These are phyloP conservation scores for Holocentrus rufus DNA, from an alignment of 2,797 vertebrate genomes.

Conservation along the genomic window DNA sequence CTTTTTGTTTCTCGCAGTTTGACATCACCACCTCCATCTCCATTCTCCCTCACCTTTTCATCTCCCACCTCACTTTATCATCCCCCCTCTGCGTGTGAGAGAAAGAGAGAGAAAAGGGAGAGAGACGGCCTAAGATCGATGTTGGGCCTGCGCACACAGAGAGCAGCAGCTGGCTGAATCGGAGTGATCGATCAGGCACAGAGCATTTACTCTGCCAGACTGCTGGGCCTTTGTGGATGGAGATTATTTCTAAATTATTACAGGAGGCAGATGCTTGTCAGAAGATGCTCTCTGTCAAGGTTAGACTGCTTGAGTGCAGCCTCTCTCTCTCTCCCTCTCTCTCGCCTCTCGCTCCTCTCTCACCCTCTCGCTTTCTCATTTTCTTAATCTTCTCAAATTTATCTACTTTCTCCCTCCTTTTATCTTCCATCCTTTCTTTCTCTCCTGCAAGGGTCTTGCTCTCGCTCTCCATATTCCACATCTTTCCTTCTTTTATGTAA, in stretches of 20 bases:
- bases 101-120: conserved; percentile 15
- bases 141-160: conserved; percentile 60
- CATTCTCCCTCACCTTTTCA: conserved; percentile 60
- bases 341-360: conserved; percentile 12
- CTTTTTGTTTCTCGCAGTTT: conserved; percentile 50
- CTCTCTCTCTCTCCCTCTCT: conserved; percentile 29
- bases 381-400: background rate
- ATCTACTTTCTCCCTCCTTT: background rate
- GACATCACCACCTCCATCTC: conserved; percentile 41
- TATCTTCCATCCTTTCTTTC: conserved; percentile 11
- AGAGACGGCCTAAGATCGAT: conserved; percentile 70
- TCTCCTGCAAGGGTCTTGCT: conserved; percentile 25
- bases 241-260: conserved; percentile 87
- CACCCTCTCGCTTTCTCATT: conserved; percentile 30
- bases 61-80: conserved; percentile 43
- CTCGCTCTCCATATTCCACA: conserved; percentile 42
- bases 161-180: conserved; percentile 77
- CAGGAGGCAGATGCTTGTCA: conserved; percentile 85
- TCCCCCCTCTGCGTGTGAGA: conserved; percentile 19
- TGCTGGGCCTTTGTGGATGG: conserved; percentile 81
- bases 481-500: conserved; percentile 36
- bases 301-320: conserved; percentile 68
- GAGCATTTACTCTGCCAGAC: conserved; percentile 79
- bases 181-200: conserved; percentile 80
- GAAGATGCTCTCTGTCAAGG: conserved; percentile 83